Conservation (phyloP, 2,888 invertebrate species). For the Phania funesta region DNA sequence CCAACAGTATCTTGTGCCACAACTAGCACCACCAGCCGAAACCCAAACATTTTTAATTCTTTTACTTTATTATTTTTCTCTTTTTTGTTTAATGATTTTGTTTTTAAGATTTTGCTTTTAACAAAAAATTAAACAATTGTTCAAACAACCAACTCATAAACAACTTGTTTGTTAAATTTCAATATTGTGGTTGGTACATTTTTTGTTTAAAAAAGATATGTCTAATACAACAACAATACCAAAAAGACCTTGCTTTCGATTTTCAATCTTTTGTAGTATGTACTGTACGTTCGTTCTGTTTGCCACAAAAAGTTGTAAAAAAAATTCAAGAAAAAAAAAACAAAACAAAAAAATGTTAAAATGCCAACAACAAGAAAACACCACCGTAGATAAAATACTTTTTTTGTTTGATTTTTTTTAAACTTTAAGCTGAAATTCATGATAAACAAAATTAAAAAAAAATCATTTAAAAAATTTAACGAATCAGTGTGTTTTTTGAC, state of each 20-base stretch:
- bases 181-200: conserved; percentile 17
- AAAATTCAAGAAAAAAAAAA: conserved; percentile 7
- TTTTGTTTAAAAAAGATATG: neutral
- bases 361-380: conserved; percentile 27
- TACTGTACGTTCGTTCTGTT: conserved; percentile 51
- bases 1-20: neutral
- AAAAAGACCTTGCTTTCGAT: conserved; percentile 67
- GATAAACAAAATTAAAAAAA: neutral
- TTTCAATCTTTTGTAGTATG: conserved; percentile 59
- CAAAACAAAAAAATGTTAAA: conserved; percentile 18
- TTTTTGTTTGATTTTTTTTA: conserved; percentile 9
- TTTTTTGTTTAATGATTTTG: neutral
- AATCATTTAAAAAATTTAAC: neutral
- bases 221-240: conserved; percentile 30
- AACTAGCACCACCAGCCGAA: neutral
- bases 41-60: conserved; percentile 7
- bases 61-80: conserved; percentile 5
- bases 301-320: conserved; percentile 45
- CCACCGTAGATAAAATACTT: neutral
- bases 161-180: conserved; percentile 55
- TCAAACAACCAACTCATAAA: conserved; percentile 46
- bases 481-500: conserved; percentile 26
- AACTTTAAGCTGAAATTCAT: conserved; percentile 48
- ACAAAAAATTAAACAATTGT: conserved; percentile 20
- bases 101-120: neutral